A percentile compares a stretch with the other conserved stretches of the same genome.
Evolutionary conservation across 2,888 invertebrate genomes (phyloP).

Genomic region (Thumatha senex): DNA sequence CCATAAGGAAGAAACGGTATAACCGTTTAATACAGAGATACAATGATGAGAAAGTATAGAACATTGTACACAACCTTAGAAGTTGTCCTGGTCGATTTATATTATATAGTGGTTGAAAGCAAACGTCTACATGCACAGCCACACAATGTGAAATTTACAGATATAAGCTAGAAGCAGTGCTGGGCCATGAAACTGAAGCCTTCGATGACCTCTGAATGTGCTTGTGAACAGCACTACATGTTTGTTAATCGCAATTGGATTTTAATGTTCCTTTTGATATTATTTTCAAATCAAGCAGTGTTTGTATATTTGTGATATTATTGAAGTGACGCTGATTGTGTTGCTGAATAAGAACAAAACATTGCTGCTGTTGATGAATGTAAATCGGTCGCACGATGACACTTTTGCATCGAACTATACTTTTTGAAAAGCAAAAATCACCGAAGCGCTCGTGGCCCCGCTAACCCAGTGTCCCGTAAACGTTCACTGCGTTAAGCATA

Average conservation of each 20-base stretch:
- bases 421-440: too few relatives aligned
- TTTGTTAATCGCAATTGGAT: constrained; percentile 33
- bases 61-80: not conserved
- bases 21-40: too few relatives aligned
- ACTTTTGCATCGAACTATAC: not conserved
- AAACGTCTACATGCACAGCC: constrained; percentile 60
- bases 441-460: too few relatives aligned
- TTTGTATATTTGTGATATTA: constrained; percentile 8
- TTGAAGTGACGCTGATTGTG: not conserved
- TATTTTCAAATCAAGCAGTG: constrained; percentile 15
- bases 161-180: constrained; percentile 58
- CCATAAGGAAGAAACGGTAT: too few relatives aligned
- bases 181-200: constrained; percentile 58
- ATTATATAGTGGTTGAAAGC: constrained; percentile 16
- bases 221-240: constrained; percentile 36
- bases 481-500: too few relatives aligned
- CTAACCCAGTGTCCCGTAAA: too few relatives aligned
- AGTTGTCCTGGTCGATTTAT: not conserved
- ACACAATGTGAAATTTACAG: constrained; percentile 15
- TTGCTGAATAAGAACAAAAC: not conserved
- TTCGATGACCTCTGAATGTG: constrained; percentile 24
- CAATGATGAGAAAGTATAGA: not conserved
- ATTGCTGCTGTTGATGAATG: not conserved
- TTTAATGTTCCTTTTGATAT: constrained; percentile 5
- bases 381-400: not conserved